Evolutionary conservation across 2,888 invertebrate genomes (phyloP).

Genomic region (Salticus scenicus): DNA sequence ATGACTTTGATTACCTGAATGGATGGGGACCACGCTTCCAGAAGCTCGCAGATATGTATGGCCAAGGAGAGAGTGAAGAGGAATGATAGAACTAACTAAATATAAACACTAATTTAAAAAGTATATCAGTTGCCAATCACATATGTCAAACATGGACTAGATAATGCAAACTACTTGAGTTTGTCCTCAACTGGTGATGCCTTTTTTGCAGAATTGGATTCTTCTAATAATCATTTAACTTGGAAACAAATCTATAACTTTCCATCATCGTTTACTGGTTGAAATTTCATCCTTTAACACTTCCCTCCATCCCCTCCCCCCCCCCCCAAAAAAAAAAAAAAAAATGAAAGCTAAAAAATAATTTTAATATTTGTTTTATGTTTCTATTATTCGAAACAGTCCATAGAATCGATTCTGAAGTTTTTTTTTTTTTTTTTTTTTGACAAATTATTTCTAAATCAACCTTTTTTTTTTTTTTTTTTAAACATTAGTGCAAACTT

Average conservation of each 20-base stretch:
- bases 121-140: constrained; percentile 38
- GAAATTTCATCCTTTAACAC: too few species aligned
- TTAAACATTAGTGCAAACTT: too few species aligned
- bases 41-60: constrained; percentile 94
- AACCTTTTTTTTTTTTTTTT: too few species aligned
- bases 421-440: neutral
- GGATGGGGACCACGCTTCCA: constrained; percentile 97
- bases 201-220: constrained; percentile 6
- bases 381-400: too few species aligned
- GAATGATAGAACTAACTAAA: constrained; percentile 76
- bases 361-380: neutral
- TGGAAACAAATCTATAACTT: too few species aligned
- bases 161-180: neutral
- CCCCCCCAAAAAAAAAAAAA: too few species aligned
- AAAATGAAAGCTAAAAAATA: neutral
- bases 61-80: constrained; percentile 89
- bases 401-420: too few species aligned
- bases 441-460: too few species aligned
- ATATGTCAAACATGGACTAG: neutral
- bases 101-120: neutral
- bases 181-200: constrained; percentile 19
- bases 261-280: too few species aligned
- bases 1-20: constrained; percentile 94
- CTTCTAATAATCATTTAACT: too few species aligned
- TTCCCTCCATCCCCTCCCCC: too few species aligned